Percentiles rank a stretch among this genome's conserved stretches.
phyloP scores from a whole-genome alignment of 2,113 vertebrate genomes.

The Nestor notabilis region DNA sequence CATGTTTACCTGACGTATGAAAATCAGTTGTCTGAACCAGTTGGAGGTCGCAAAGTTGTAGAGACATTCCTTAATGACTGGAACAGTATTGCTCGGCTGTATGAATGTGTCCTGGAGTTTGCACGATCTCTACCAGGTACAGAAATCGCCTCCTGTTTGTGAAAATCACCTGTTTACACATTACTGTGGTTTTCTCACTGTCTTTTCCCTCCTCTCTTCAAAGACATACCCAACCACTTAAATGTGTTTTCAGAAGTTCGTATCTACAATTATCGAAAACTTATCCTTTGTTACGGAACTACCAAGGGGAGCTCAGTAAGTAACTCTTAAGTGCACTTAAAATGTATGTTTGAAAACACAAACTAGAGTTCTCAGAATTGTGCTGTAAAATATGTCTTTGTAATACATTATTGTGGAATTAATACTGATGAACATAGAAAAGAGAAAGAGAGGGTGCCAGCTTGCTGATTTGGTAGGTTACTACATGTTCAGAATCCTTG shows the following conservation, averaged over 20 bases:
- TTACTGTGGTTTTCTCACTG: not conserved
- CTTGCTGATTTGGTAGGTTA: not conserved
- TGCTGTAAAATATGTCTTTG: not conserved
- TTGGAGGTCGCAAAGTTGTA: slow-evolving; percentile 95
- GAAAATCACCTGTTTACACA: not conserved
- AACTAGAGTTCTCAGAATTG: not conserved
- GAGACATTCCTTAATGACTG: slow-evolving; percentile 99
- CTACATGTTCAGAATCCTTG: not conserved
- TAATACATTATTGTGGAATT: not conserved
- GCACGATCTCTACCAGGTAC: slow-evolving; percentile 90
- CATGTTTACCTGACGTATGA: slow-evolving; percentile 97
- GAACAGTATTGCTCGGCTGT: slow-evolving; percentile 94
- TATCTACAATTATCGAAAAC: slow-evolving; percentile 95
- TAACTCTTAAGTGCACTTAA: not conserved
- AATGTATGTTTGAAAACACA: not conserved
- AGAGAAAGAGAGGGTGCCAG: not conserved
- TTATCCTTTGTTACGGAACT: slow-evolving; percentile 95
- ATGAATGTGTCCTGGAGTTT: slow-evolving; percentile 96
- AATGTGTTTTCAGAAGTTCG: slow-evolving; percentile 95
- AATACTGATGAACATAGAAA: not conserved
- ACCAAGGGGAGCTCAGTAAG: slow-evolving; percentile 97
- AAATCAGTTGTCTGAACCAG: slow-evolving; percentile 94
- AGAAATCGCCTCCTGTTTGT: not conserved
- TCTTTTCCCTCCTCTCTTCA: slow-evolving; percentile 13
- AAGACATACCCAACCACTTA: slow-evolving; percentile 93